Conservation (phyloP, 2,888 invertebrate genomes). For the Troides aeacus region DNA sequence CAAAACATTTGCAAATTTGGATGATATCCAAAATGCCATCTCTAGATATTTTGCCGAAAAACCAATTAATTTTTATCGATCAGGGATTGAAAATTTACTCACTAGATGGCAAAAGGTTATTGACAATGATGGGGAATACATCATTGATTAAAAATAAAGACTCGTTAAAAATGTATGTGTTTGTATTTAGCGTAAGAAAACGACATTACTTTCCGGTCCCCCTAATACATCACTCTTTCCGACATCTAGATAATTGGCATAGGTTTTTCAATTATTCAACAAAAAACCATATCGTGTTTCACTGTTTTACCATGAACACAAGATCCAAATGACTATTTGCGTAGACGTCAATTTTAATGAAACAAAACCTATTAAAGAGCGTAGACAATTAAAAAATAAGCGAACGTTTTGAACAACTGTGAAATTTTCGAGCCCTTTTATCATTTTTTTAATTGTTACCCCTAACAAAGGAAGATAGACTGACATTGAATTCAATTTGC, state of each 20-base stretch:
- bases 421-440: slow-evolving; percentile 28
- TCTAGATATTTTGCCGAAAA: too few relatives aligned
- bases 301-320: neutral
- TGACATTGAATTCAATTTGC: slow-evolving; percentile 47
- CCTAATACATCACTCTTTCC: slow-evolving; percentile 6
- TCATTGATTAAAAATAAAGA: too few relatives aligned
- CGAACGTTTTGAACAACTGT: slow-evolving; percentile 25
- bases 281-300: too few relatives aligned
- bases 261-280: neutral
- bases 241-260: slow-evolving; percentile 12
- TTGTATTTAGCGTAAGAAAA: too few relatives aligned
- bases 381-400: slow-evolving; percentile 22
- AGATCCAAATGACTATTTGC: neutral
- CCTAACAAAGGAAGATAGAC: slow-evolving; percentile 60
- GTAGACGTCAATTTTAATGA: neutral
- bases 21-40: too few relatives aligned
- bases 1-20: too few relatives aligned
- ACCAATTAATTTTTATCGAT: too few relatives aligned
- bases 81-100: too few relatives aligned
- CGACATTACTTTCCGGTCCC: too few relatives aligned
- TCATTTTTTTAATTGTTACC: slow-evolving; percentile 60
- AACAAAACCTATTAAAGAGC: neutral
- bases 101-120: too few relatives aligned
- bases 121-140: too few relatives aligned
- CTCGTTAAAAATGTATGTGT: too few relatives aligned